Conservation (phyloP, 2,113 vertebrate species). For the Catharus fuscescens region DNA sequence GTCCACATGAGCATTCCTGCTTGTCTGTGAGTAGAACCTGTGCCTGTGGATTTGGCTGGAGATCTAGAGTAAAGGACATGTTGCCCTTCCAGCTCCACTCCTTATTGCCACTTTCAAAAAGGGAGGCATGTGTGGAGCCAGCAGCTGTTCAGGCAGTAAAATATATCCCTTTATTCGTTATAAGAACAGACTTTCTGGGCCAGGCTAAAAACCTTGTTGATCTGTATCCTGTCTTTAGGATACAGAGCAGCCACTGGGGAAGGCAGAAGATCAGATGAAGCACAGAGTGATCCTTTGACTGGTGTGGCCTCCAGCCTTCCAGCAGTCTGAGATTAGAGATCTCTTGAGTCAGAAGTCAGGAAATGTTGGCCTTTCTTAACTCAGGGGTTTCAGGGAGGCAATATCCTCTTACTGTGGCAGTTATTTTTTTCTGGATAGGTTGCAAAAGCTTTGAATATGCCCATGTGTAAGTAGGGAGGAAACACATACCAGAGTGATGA, state of each 20-base stretch:
- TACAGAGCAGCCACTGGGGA: background rate
- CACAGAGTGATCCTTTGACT: background rate
- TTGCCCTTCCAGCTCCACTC: constrained; percentile 35
- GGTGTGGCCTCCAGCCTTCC: background rate
- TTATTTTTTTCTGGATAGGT: background rate
- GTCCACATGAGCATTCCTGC: constrained; percentile 20
- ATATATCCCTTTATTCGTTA: background rate
- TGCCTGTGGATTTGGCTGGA: constrained; percentile 45
- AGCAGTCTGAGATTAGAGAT: background rate
- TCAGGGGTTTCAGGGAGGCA: background rate
- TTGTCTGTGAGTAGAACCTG: constrained; percentile 7
- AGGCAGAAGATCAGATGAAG: background rate
- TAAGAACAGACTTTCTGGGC: background rate
- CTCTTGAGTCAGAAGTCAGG: background rate
- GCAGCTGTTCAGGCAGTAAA: constrained; percentile 11
- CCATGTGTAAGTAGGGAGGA: background rate
- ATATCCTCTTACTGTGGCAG: background rate
- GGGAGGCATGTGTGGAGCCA: background rate
- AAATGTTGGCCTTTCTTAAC: background rate
- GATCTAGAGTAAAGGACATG: constrained; percentile 40
- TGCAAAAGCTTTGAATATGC: background rate
- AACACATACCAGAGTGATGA: background rate
- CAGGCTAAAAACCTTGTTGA: background rate
- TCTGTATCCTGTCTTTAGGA: background rate
- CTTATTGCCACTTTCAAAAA: constrained; percentile 11